Base-by-base conservation (phyloP, 2,113 vertebrate species). In the Sapajus apella region DNA sequence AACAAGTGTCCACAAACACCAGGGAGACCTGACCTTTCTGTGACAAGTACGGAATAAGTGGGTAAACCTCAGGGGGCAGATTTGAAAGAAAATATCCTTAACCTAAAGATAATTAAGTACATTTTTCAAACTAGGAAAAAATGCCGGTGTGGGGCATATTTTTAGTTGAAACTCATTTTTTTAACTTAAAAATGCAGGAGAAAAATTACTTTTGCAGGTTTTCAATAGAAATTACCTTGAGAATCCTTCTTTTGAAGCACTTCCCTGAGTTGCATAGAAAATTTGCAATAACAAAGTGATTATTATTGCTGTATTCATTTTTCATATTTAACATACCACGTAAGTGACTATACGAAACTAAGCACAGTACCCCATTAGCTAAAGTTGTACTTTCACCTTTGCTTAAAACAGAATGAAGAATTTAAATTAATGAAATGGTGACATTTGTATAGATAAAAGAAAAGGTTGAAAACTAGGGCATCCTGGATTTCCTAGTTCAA, bases 21-120 rank as follows among this genome's bases (percentile, higher is more conserved):
- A 84, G 21, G 27, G 75, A 86, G n/a, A 82, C 61, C 16, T 96
- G 85, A 88, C 75, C 73, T 97, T 94, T 96, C 55, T 55, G 75
- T 84, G 90, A 96, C 94, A 95, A 86, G 68, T 72, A 72, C 30
- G 80, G 76, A 95, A 90, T 87, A 94, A 97, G 1, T 35, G 35
- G 64, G 27, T 55, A 88, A 80, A 88, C 84, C 64, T 81, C 55
- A 50, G 72, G 95, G 92, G 92, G 68, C 50, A 68, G 68, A 66
- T 97, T 88, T 96, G 91, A 94, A 97, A 97, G 93, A 56, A 76
- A 72, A 98, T 97, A 90, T 87, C 55, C 73, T 66, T 97, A 91
- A 85, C 55, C 73, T 61, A 96, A 96, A 97, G 97, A 93, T 84
- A 97, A 97, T 18, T 40, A 95, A 94, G 55, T 58, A 58, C 10